Evolutionary conservation across 2,113 vertebrate species (phyloP).

Genomic region (Cavia aperea): DNA sequence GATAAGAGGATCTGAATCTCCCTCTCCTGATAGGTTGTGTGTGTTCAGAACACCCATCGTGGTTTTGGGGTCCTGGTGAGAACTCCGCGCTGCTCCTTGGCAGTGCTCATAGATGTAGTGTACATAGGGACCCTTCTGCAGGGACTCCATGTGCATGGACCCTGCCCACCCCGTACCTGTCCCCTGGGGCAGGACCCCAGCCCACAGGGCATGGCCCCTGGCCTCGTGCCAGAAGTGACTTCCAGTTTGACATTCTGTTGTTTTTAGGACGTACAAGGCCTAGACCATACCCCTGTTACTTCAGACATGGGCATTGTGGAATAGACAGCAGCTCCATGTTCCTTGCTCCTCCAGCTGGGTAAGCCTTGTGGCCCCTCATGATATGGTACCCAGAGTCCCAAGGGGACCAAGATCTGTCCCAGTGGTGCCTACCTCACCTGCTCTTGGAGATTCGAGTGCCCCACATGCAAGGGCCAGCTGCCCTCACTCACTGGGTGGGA

Average conservation of each 20-base stretch:
- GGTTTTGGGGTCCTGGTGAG: not conserved
- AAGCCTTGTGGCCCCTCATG: not conserved
- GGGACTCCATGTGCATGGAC: not conserved
- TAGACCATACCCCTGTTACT: too few relatives aligned
- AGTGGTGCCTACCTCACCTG: not conserved
- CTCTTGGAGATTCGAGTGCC: not conserved
- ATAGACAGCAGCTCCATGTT: not conserved
- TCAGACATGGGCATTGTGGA: too few relatives aligned
- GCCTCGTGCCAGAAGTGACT: not conserved
- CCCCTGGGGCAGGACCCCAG: not conserved
- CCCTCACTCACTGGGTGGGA: too few relatives aligned
- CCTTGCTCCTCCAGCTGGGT: not conserved
- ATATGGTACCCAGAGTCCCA: not conserved
- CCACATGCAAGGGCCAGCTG: too few relatives aligned
- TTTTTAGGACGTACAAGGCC: not conserved
- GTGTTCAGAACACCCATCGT: not conserved
- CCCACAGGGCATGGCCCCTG: not conserved
- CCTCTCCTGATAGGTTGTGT: fast-evolving
- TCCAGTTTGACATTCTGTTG: not conserved
- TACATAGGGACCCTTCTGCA: not conserved
- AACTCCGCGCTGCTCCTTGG: not conserved
- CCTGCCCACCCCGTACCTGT: not conserved
- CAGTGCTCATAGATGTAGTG: not conserved
- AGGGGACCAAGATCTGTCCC: not conserved
- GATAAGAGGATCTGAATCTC: not conserved